Evolutionary conservation across 1,140 invertebrate genomes (phyloP).

Genomic region (Saccostrea echinata): DNA sequence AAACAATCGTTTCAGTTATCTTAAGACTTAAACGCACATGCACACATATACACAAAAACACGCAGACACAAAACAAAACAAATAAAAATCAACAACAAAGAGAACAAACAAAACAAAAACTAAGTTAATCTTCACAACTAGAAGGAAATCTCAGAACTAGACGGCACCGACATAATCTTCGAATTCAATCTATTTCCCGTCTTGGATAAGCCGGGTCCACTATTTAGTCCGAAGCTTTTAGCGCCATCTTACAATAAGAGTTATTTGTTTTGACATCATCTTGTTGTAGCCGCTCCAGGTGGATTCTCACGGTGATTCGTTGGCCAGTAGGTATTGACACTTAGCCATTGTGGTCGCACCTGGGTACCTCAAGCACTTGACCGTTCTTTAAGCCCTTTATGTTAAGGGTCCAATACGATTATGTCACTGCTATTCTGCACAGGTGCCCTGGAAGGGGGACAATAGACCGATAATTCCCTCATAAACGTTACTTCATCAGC

Average conservation of each 20-base stretch:
- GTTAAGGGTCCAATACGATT: slow-evolving; percentile 26
- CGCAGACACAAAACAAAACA: no score
- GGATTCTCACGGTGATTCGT: slow-evolving; percentile 10
- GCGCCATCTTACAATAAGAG: background rate
- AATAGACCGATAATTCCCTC: slow-evolving; percentile 19
- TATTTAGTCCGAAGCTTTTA: background rate
- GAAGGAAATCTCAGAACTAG: background rate
- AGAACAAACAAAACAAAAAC: no score
- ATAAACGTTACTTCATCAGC: background rate
- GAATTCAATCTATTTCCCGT: background rate
- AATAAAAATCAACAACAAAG: background rate
- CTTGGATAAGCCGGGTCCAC: background rate
- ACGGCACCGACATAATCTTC: slow-evolving; percentile 3
- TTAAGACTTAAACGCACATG: no score
- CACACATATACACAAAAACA: no score
- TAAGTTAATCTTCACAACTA: background rate
- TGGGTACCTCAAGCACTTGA: slow-evolving; percentile 27
- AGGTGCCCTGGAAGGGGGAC: background rate
- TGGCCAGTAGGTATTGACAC: slow-evolving; percentile 21
- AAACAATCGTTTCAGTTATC: no score
- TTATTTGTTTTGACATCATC: slow-evolving; percentile 17
- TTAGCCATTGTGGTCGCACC: slow-evolving; percentile 17
- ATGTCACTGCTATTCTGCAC: slow-evolving; percentile 15
- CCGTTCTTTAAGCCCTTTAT: slow-evolving; percentile 23
- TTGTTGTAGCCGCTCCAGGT: background rate